Evolutionary conservation across 2,888 invertebrate genomes (phyloP), one percentile per base, ranked within the genome.

Genomic region (Thera obeliscata): DNA sequence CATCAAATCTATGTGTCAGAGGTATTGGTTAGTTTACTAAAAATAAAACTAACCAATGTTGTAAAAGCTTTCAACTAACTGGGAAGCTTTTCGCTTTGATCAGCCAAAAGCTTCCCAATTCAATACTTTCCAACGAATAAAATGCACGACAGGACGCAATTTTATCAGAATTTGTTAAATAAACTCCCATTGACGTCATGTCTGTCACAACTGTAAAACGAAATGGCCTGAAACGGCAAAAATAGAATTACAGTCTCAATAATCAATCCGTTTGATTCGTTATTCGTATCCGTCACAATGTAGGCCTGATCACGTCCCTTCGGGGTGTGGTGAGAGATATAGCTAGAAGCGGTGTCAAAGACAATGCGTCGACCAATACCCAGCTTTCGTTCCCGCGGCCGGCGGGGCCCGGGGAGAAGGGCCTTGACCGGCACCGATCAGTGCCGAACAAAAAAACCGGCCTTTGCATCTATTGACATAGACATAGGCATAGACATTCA

Each of bases 211-310:
- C 22, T 52, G 49, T 59, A 50, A 63, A 72, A 70, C 61, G 65
- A 69, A 72, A 60, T 66, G 41, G 52, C 49, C 58, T 58, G 61
- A 49, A 69, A 76, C 74, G 78, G 74, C 75, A 75, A 76, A 77
- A 78, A 80, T 78, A 76, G 80, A 78, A 83, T 79, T 76, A 83
- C 82, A 78, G 77, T 75, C 78, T 78, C 76, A 77, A 82, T 80
- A 84, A 84, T 81, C 76, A 81, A 79, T 78, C 73, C 74, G 75
- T 70, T 74, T 71, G 72, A 75, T 77, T 73, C 76, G 78, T 77
- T 78, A 79, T 76, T 75, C 64, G 81, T 75, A 77, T 69, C 70
- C 71, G 76, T 76, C 78, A 78, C 80, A 80, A 84, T 81, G 77
- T 78, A 76, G 77, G 76, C 75, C 79, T 82, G 81, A 84, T 82